Evolutionary conservation across 1,140 invertebrate genomes (phyloP), one percentile per base, ranked within the genome.

Genomic region (Orius insidiosus): DNA sequence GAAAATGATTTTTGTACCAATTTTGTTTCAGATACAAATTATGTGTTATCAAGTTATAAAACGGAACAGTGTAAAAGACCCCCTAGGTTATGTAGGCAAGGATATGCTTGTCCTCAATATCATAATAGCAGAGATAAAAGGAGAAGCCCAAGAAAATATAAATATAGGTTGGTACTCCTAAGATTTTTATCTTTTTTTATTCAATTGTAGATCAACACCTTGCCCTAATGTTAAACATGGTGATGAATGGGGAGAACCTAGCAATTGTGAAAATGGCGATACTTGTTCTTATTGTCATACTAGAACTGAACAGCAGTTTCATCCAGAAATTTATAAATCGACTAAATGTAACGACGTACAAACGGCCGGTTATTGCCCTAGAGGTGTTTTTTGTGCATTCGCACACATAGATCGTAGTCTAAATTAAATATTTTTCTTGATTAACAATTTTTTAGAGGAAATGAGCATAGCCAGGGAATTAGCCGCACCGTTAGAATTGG

Each of bases 291-390:
- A 97, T 65, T 98, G 93, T 68, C 94, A 98, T 61, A 97, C 93
- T n/a, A 73, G 94, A 54, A 98, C 93, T 8, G 94, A 98, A 63
- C 94, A 98, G 63, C 94, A 98, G 67, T 98, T 98, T 72, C 94
- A 98, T 69, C 94, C 94, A 2, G 94, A 98, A 74, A 98, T 98
- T 56, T 98, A 98, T 66, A 98, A 98, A 67, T 94, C 88, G 41
- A 96, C 93, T 38, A 97, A 97, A 69, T 96, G 92, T 66, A 95
- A 97, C 66, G 92, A 97, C 61, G 90, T 96, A 52, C 88, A 96
- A 63, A 89, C 95, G 60, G 88, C 88, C 19, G 86, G 87, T 33
- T 96, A 93, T 63, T 98, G 94, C 64, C 94, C 94, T 14, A 72
- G 94, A 51, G 93, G 92, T 54, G 83, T 94, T 42, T 98, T 98